Conservation (phyloP, 1,140 invertebrate genomes). For the Bathynomus jamesi region DNA sequence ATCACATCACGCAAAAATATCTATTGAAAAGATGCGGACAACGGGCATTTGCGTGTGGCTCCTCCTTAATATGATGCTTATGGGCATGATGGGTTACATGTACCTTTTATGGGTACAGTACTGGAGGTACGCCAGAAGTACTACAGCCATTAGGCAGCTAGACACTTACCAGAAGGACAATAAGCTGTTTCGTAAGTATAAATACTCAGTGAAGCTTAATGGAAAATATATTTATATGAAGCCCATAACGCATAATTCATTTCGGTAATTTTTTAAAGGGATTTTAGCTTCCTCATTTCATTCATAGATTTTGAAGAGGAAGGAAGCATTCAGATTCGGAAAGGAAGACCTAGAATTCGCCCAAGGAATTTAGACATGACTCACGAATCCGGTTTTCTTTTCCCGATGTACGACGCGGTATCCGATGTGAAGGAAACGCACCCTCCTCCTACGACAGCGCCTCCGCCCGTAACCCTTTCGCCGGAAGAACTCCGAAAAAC, state of each 20-base stretch:
- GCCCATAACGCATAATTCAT: no score
- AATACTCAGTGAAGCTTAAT: no score
- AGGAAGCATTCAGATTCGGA: constrained; percentile 3
- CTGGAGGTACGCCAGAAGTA: constrained; percentile 50
- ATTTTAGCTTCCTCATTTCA: background rate
- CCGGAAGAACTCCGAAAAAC: constrained; percentile 5
- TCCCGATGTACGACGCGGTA: background rate
- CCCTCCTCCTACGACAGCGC: background rate
- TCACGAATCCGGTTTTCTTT: background rate
- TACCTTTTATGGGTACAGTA: constrained; percentile 62
- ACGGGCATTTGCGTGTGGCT: background rate
- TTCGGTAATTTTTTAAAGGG: background rate
- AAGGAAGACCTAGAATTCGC: constrained; percentile 4
- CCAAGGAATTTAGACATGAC: background rate
- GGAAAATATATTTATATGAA: no score
- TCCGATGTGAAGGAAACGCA: background rate
- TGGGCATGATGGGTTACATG: constrained; percentile 61
- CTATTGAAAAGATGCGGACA: background rate
- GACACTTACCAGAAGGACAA: background rate
- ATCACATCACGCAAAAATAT: background rate
- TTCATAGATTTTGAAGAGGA: background rate
- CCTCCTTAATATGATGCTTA: constrained; percentile 54
- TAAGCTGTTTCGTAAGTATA: background rate
- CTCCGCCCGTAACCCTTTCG: background rate
- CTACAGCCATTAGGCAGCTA: background rate